Base-by-base conservation (phyloP, 2,888 invertebrate genomes). In the Cantharis rufa region DNA sequence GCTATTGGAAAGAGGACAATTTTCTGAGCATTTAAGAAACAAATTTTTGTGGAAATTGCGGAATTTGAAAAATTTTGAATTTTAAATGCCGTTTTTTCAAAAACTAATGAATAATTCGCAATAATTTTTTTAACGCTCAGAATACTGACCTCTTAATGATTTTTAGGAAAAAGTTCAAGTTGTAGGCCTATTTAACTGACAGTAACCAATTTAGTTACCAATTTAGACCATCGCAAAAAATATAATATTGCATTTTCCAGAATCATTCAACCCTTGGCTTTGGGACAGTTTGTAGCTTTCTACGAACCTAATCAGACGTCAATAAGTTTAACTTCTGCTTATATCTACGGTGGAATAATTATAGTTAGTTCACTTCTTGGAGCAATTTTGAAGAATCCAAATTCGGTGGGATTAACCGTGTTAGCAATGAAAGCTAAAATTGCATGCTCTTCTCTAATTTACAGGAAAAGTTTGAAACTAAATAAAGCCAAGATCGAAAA, bases 381-480 rank as follows among this genome's bases (percentile, higher is more conserved):
- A 83, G 92, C 95, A 27, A 89, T 96, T 7, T 72, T 83, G 16
- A 76, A 78, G 21, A 87, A 98, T 88, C 95, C 96, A 0, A 96
- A 95, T 85, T 96, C 97, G 92, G 92, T 97, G 90, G 93, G 93
- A n/a, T 92, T 94, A 16, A 89, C 94, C 72, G 93, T 95, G 83
- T 91, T 95, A 88, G 96, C 96, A 69, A 95, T 96, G 95, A 92
- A 94, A 87, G 91, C 95, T 85, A 89, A 96, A 11, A 92, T 96
- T 0, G 95, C 95, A 0, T 93, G 94, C 83, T 95, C 95, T 83
- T 93, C 95, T 0, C 89, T 97, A 21, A 92, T 97, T 76, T 96
- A 96, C 85, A 91, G 95, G 85, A 97, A 97, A 82, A 81, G 86
- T n/a, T 78, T 87, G 15, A 90, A 91, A 80, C 89, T 97, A 66